Evolutionary conservation across 2,888 invertebrate genomes (phyloP).

Genomic region (Brassicogethes aeneus): DNA sequence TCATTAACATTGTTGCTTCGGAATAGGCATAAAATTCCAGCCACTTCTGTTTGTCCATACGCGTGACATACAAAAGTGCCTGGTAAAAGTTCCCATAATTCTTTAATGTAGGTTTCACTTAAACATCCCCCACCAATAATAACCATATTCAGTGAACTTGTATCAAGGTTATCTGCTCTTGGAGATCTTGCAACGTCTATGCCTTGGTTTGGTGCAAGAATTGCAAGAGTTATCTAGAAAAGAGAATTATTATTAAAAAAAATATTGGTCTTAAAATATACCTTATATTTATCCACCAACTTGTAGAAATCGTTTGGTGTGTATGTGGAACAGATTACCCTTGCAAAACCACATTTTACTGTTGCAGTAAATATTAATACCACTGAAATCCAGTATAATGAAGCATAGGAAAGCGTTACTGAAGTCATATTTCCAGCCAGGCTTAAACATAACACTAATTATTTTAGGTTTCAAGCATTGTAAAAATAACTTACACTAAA

Average conservation of each 20-base stretch:
- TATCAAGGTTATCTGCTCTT: constrained; percentile 31
- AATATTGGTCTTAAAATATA: constrained; percentile 9
- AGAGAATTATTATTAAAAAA: constrained; percentile 1
- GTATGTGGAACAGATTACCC: constrained; percentile 22
- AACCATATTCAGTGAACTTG: constrained; percentile 24
- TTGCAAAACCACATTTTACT: constrained; percentile 22
- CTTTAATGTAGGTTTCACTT: constrained; percentile 20
- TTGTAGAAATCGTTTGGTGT: constrained; percentile 24
- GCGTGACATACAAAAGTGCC: constrained; percentile 28
- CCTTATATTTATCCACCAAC: constrained; percentile 28
- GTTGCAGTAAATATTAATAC: constrained; percentile 17
- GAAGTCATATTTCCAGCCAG: constrained; percentile 11
- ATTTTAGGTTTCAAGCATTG: not conserved
- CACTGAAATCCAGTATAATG: constrained; percentile 34
- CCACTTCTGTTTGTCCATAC: constrained; percentile 35
- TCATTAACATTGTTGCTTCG: constrained; percentile 24
- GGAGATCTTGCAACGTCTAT: constrained; percentile 26
- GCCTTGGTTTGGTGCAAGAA: constrained; percentile 26
- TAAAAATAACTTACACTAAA: constrained; percentile 15
- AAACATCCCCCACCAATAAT: constrained; percentile 29
- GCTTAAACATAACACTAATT: constrained; percentile 19
- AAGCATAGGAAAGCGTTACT: constrained; percentile 19
- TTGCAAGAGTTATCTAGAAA: constrained; percentile 23
- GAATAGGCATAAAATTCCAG: constrained; percentile 27
- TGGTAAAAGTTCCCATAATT: constrained; percentile 32